phyloP scores from a whole-genome alignment of 2,113 vertebrate genomes.

The Terrapene triunguis region DNA sequence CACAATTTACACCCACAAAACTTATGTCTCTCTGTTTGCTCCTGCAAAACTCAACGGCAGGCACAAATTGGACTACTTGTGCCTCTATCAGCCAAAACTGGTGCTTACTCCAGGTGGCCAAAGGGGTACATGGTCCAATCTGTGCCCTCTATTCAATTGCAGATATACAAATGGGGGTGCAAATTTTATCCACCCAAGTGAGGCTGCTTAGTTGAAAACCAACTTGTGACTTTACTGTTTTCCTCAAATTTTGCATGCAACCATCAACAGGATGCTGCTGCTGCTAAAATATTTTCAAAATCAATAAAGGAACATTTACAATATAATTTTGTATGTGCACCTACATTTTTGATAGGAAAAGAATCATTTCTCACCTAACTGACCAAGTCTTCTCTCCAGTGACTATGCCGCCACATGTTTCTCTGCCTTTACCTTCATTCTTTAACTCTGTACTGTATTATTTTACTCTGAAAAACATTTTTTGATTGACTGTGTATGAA shows the following conservation, averaged over 20 bases:
- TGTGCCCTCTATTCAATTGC: not conserved
- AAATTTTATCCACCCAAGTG: not conserved
- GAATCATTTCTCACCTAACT: rapidly evolving
- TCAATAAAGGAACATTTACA: not conserved
- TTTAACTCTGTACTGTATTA: not conserved
- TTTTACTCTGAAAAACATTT: not conserved
- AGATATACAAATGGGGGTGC: rapidly evolving
- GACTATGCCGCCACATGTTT: not conserved
- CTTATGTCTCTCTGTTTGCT: no score
- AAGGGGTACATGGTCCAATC: rapidly evolving
- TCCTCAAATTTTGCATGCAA: not conserved
- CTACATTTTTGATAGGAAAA: not conserved
- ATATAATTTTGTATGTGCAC: not conserved
- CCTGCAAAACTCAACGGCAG: not conserved
- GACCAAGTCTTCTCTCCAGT: not conserved
- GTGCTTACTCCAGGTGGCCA: not conserved
- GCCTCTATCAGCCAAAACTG: not conserved
- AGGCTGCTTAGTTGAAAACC: not conserved
- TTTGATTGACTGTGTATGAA: not conserved
- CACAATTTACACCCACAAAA: not conserved
- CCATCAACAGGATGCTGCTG: not conserved
- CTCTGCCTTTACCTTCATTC: not conserved
- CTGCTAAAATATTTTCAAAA: not conserved
- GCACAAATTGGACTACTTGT: not conserved
- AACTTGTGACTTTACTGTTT: not conserved